Conservation (phyloP, 2,888 invertebrate genomes). For the Netelia inedita region DNA sequence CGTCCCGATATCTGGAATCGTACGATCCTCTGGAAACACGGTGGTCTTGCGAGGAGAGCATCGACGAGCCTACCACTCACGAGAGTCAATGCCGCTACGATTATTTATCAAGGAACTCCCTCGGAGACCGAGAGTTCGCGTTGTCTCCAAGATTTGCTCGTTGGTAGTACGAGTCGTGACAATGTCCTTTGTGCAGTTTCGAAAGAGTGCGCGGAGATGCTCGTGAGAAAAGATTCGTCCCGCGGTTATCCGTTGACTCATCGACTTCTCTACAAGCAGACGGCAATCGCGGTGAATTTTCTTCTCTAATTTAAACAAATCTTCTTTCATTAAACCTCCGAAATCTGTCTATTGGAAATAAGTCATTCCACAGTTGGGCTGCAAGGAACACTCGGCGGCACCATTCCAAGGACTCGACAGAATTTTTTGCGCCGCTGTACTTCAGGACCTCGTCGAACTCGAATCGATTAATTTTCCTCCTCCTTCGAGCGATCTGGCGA, state of each 20-base stretch:
- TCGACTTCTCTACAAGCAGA: slow-evolving; percentile 82
- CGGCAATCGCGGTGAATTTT: slow-evolving; percentile 77
- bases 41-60: slow-evolving; percentile 27
- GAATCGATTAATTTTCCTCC: slow-evolving; percentile 77
- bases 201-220: slow-evolving; percentile 73
- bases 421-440: slow-evolving; percentile 78
- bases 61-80: slow-evolving; percentile 46
- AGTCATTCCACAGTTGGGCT: slow-evolving; percentile 72
- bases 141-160: slow-evolving; percentile 74
- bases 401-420: slow-evolving; percentile 66
- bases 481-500: slow-evolving; percentile 78
- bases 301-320: not conserved
- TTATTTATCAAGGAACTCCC: slow-evolving; percentile 76
- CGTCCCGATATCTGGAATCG: slow-evolving; percentile 76
- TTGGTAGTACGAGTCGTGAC: not conserved
- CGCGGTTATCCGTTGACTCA: slow-evolving; percentile 84
- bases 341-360: not conserved
- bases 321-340: not conserved
- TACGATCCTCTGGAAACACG: slow-evolving; percentile 73
- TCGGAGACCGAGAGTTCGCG: slow-evolving; percentile 76
- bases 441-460: slow-evolving; percentile 78
- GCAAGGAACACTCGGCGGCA: slow-evolving; percentile 50
- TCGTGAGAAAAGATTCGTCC: slow-evolving; percentile 73
- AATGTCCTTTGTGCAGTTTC: slow-evolving; percentile 69
- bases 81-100: slow-evolving; percentile 19